Evolutionary conservation across 2,888 invertebrate species (phyloP).

Genomic region (Coecobrya sp.): DNA sequence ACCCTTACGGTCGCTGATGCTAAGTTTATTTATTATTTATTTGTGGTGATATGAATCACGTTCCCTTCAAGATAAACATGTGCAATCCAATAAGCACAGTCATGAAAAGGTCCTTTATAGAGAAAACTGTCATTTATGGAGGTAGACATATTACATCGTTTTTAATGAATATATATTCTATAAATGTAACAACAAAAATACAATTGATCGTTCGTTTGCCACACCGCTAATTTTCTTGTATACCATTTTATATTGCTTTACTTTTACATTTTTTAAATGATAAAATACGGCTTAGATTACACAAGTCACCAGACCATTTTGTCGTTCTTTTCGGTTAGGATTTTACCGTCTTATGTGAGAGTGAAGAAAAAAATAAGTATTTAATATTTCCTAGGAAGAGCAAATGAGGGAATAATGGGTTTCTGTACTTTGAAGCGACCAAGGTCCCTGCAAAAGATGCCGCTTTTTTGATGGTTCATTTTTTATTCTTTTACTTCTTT

Average conservation of each 20-base stretch:
- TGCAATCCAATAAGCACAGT: too few species aligned
- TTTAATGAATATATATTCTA: too few species aligned
- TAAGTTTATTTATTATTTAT: neutral
- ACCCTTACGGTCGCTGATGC: neutral
- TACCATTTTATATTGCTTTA: too few species aligned
- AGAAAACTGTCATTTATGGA: too few species aligned
- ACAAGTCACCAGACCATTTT: too few species aligned
- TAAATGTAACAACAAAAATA: too few species aligned
- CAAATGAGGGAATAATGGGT: neutral
- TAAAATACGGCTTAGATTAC: too few species aligned
- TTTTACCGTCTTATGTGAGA: too few species aligned
- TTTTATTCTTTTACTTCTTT: neutral
- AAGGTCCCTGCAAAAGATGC: neutral
- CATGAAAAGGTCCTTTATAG: neutral
- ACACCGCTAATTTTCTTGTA: too few species aligned
- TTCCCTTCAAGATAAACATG: neutral
- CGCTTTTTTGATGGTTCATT: conserved; percentile 39
- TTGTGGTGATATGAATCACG: neutral
- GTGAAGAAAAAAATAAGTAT: neutral
- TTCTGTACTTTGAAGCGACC: neutral
- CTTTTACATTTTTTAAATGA: neutral
- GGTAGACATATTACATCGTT: too few species aligned
- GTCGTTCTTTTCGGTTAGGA: too few species aligned
- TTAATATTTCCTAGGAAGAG: conserved; percentile 23
- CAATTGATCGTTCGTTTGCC: too few species aligned